Conservation (phyloP, 1,140 invertebrate genomes). For the Scaptomyza montana region DNA sequence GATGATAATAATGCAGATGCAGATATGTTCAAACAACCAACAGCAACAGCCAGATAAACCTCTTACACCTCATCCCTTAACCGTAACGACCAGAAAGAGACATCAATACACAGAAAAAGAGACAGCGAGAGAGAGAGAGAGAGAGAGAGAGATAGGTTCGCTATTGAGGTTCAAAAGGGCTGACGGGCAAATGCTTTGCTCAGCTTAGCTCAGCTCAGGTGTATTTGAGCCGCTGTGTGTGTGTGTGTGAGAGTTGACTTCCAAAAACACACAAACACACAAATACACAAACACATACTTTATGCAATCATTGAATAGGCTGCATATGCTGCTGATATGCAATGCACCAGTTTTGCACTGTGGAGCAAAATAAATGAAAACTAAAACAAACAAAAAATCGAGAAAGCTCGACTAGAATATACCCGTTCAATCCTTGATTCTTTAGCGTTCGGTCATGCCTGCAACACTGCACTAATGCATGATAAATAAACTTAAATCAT, state of each 20-base stretch:
- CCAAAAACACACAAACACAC: conserved; percentile 17
- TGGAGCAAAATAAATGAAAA: neutral
- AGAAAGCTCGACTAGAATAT: too few species aligned
- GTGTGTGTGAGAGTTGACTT: conserved; percentile 40
- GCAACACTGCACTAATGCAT: too few species aligned
- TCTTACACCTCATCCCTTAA: too few species aligned
- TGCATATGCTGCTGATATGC: conserved; percentile 46
- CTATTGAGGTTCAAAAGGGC: conserved; percentile 13
- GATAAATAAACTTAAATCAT: too few species aligned
- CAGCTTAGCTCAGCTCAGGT: neutral
- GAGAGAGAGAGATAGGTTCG: neutral
- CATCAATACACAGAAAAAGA: neutral
- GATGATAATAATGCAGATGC: conserved; percentile 74
- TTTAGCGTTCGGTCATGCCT: too few species aligned
- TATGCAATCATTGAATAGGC: conserved; percentile 18
- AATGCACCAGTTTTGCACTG: neutral
- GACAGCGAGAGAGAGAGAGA: neutral
- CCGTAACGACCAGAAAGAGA: too few species aligned
- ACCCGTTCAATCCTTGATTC: too few species aligned
- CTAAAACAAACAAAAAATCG: neutral
- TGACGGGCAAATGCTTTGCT: neutral
- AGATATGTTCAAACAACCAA: conserved; percentile 38
- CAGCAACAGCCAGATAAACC: conserved; percentile 19
- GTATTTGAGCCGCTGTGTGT: neutral
- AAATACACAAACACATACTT: conserved; percentile 6